phyloP scores from a whole-genome alignment of 2,888 invertebrate species.

The Athalia rosae region DNA sequence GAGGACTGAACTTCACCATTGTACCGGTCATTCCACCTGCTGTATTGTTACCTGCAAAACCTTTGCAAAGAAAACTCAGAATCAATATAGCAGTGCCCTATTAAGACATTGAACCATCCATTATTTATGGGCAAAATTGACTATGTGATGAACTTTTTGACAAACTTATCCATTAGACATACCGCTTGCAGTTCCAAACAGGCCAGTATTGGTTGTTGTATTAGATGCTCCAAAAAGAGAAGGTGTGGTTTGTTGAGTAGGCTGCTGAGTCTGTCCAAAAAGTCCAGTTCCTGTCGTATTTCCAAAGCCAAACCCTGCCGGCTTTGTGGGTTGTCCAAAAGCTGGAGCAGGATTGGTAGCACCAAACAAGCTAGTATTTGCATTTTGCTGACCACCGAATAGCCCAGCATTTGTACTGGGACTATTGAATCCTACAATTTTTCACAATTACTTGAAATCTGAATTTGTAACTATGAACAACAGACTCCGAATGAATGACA shows the following conservation, averaged over 20 bases:
- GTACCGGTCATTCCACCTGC: slow-evolving; percentile 80
- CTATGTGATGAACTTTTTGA: too few relatives aligned
- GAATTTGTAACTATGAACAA: slow-evolving; percentile 1
- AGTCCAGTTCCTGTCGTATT: slow-evolving; percentile 76
- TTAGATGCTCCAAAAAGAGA: slow-evolving; percentile 74
- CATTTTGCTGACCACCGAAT: slow-evolving; percentile 75
- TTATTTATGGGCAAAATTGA: too few relatives aligned
- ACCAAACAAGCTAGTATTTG: slow-evolving; percentile 79
- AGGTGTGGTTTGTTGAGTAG: slow-evolving; percentile 70
- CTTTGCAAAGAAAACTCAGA: slow-evolving; percentile 51
- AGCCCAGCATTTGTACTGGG: slow-evolving; percentile 68
- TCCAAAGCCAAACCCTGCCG: slow-evolving; percentile 79
- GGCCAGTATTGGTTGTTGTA: slow-evolving; percentile 73
- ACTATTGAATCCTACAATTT: slow-evolving; percentile 67
- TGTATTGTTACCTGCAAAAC: slow-evolving; percentile 61
- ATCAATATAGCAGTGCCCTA: not conserved
- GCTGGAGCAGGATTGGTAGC: slow-evolving; percentile 76
- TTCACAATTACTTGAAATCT: slow-evolving; percentile 18
- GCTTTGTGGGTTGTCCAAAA: slow-evolving; percentile 79
- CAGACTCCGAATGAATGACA: not conserved
- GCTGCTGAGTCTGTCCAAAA: slow-evolving; percentile 78
- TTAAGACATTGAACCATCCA: slow-evolving; percentile 2
- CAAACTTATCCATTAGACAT: slow-evolving; percentile 34
- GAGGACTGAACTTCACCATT: slow-evolving; percentile 89
- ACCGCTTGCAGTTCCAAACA: slow-evolving; percentile 71